A percentile compares a stretch with the other conserved stretches of the same genome.
phyloP scores from a whole-genome alignment of 2,888 invertebrate genomes.

The Alentia gelatinosa region DNA sequence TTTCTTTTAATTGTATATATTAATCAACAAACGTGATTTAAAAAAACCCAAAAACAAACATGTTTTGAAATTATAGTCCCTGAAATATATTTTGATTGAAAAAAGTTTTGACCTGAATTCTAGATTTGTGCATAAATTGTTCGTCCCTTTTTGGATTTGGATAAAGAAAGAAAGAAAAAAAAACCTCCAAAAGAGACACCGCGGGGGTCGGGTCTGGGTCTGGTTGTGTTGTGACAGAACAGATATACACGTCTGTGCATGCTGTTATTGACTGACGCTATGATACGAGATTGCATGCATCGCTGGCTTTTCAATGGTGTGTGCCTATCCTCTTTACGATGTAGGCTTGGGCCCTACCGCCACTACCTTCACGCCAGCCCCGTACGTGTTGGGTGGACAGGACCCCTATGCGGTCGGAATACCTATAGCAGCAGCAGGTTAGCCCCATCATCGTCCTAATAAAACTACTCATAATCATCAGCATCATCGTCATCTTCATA shows the following conservation, averaged over 20 bases:
- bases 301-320: slow-evolving; percentile 39
- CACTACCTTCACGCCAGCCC: slow-evolving; percentile 81
- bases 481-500: background rate
- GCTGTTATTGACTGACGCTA: background rate
- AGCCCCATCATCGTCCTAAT: slow-evolving; percentile 61
- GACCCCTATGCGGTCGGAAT: slow-evolving; percentile 90
- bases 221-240: background rate
- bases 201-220: too few relatives aligned
- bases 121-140: too few relatives aligned
- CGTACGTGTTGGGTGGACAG: slow-evolving; percentile 81
- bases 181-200: too few relatives aligned
- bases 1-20: too few relatives aligned
- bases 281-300: background rate
- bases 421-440: slow-evolving; percentile 89
- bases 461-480: background rate
- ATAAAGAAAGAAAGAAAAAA: too few relatives aligned
- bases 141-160: too few relatives aligned
- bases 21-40: too few relatives aligned
- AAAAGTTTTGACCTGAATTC: too few relatives aligned
- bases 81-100: too few relatives aligned
- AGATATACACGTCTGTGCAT: slow-evolving; percentile 47
- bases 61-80: too few relatives aligned
- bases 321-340: slow-evolving; percentile 49
- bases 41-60: too few relatives aligned
- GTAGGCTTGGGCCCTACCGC: slow-evolving; percentile 79